Conservation (phyloP, 2,888 invertebrate species). For the Melolontha melolontha region DNA sequence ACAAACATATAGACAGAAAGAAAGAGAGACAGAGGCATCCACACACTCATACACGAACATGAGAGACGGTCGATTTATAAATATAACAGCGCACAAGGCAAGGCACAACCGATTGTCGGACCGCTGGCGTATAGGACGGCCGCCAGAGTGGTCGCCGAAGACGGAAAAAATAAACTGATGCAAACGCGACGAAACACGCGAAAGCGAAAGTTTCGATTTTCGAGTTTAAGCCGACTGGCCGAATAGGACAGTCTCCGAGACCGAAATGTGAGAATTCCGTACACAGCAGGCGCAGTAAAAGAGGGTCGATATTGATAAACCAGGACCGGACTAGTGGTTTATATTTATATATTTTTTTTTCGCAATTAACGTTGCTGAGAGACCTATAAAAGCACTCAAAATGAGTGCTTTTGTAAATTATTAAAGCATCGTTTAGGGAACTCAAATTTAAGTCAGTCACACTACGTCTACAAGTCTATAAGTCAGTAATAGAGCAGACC, state of each 20-base stretch:
- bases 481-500: no score
- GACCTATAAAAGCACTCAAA: no score
- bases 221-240: conserved; percentile 2
- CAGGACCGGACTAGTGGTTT: conserved; percentile 3
- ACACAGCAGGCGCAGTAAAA: conserved; percentile 26
- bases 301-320: conserved; percentile 4
- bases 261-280: conserved; percentile 19
- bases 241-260: neutral
- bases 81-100: conserved; percentile 32
- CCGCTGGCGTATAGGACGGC: conserved; percentile 13
- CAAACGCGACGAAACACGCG: conserved; percentile 17
- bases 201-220: conserved; percentile 25
- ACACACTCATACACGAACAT: no score
- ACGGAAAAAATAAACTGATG: conserved; percentile 25
- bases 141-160: conserved; percentile 19
- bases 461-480: no score
- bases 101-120: conserved; percentile 23
- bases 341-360: neutral
- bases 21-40: no score
- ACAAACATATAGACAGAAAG: neutral
- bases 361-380: no score
- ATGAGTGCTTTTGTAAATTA: no score
- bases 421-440: no score
- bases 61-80: conserved; percentile 31
- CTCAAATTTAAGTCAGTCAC: no score